Base-by-base conservation (phyloP, 2,113 vertebrate genomes). In the Sorex araneus region DNA sequence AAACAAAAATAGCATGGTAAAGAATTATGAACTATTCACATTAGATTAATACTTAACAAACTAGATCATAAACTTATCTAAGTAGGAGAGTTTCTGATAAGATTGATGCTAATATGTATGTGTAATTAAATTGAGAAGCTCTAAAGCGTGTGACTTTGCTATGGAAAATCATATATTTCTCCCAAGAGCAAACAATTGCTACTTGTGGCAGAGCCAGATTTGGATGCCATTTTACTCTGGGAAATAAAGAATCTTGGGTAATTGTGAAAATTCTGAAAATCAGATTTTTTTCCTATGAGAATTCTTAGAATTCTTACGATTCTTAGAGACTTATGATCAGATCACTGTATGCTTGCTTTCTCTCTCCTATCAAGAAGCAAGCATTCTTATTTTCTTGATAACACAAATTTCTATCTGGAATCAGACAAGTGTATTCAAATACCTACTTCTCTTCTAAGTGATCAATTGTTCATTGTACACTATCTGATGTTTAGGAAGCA, bases 201-300 rank as follows among this genome's bases (percentile, higher is more conserved):
- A 28, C 34, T 75, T 77, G 9, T 81, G 12, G 45, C 7, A 86
- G 9, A 94, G 60, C 28, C 66, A 91, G 66, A 78, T 43, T 45
- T 57, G 7, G 84, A 73, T 64, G 18, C 2, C 71, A 8, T 67
- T 92, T 90, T 57, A 90, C 60, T 81, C 40, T 76, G 66, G 66
- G 90, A 77, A 91, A 70, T n/a, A 76, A 86, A 74, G 15, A n/a
- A 36, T 64, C 18, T 7, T 10, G 9, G 18, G 3, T 32, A 57
- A 74, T 21, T 80, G 11, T 3, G 57, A 64, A 81, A 94, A 50
- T 78, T 84, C 73, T 70, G 66, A 91, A 86, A 94, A 74, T 40
- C 34, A 75, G 74, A 43, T 80, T 32, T 79, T 93, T 66, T 76
- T 43, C 69, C 32, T 71, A 21, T 45, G 40, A 19, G 40, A 19